Percentiles rank a stretch among this genome's conserved stretches.
Evolutionary conservation across 2,888 invertebrate species (phyloP).

Genomic region (Chalcosyrphus nemorum): DNA sequence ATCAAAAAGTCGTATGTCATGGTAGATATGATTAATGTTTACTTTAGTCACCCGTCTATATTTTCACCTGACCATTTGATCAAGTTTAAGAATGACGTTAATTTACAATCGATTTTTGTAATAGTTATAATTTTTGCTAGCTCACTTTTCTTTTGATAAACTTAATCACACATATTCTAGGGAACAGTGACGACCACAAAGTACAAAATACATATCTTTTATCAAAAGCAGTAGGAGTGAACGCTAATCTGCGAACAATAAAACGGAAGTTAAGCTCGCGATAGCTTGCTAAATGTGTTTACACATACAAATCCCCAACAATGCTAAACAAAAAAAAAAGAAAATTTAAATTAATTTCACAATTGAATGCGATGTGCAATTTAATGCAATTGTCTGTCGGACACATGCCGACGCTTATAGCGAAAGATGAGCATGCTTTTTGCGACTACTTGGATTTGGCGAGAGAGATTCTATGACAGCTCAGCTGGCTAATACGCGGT

Average conservation of each 20-base stretch:
- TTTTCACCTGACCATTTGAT: too few relatives aligned
- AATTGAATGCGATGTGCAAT: constrained; percentile 47
- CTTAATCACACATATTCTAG: not conserved
- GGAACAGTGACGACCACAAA: constrained; percentile 2
- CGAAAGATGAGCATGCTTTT: constrained; percentile 15
- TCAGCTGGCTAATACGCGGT: constrained; percentile 38
- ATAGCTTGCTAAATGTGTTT: constrained; percentile 38
- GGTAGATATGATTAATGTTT: too few relatives aligned
- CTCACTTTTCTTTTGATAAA: constrained; percentile 4
- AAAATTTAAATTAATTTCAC: constrained; percentile 12
- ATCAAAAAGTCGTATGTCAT: too few relatives aligned
- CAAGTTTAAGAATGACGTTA: too few relatives aligned
- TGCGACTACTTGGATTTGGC: not conserved
- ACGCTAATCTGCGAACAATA: constrained; percentile 43
- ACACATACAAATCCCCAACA: constrained; percentile 1
- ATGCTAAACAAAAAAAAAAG: not conserved
- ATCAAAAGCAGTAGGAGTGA: constrained; percentile 11
- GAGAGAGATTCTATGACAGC: constrained; percentile 36
- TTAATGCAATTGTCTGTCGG: constrained; percentile 15
- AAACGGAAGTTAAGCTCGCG: constrained; percentile 37
- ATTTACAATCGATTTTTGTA: too few relatives aligned
- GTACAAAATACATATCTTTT: not conserved
- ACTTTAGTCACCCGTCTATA: too few relatives aligned
- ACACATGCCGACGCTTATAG: constrained; percentile 9
- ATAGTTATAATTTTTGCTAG: not conserved